Base-by-base conservation (phyloP, 2,113 vertebrate genomes). In the Silurus glanis region DNA sequence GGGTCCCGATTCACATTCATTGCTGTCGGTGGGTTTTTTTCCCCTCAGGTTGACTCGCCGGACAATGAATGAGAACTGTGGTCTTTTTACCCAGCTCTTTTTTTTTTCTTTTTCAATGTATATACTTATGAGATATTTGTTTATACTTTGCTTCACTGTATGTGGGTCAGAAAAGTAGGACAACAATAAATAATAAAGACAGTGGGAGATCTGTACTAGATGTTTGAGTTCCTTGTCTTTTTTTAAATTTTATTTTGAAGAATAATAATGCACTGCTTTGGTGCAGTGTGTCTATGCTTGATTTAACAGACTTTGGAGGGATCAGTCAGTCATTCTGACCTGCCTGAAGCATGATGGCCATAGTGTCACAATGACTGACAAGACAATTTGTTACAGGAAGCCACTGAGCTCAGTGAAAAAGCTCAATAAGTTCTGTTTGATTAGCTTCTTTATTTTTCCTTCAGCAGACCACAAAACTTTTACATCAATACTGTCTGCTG, bases 1-100 rank as follows among this genome's bases (percentile, higher is more conserved):
- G 37, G 90, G 88, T 86, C 88, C 91, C 87, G 89, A 92, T 94
- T 93, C 92, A 95, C 94, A 95, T 95, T 95, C 94, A 95, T 95
- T 92, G 94, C 94, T 95, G 94, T 95, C 94, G 94, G 94, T 95
- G 94, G 94, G 94, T 95, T 95, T 84, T 85, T 88, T 86, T 61
- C 59, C 5, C 66, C 16, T n/a, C 80, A 66, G n/a, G 82, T 85
- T 71, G 91, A 93, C 94, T 93, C 92, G 88, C 93, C 90, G 93
- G 83, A 87, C 92, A 90, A 93, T 95, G 94, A 92, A 94, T 95
- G 94, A 88, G 90, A 92, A 91, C 93, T 79, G 92, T 91, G 90
- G 80, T 90, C 85, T 9, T 90, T 89, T 87, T 53, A 47, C 51
- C 13, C 84, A 37, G 61, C 81, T 2, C 23, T 45, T 85, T 53